Percentiles rank a stretch among this genome's conserved stretches.
Conservation (phyloP, 1,140 invertebrate genomes). For the Tetramorium simillimum region DNA sequence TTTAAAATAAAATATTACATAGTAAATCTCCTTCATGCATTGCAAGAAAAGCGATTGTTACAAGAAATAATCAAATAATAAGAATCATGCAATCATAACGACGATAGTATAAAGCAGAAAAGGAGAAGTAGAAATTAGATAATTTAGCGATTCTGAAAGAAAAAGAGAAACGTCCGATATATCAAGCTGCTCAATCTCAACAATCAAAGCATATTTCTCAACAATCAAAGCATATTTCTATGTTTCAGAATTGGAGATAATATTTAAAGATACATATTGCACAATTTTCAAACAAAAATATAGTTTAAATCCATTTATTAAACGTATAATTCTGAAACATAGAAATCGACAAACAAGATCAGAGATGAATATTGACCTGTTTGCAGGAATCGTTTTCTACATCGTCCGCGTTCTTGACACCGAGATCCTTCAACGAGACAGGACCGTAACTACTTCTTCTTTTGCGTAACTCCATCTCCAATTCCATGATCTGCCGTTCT, state of each 20-base stretch:
- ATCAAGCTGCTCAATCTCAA: constrained; percentile 13
- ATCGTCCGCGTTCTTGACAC: constrained; percentile 71
- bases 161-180: constrained; percentile 71
- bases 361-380: constrained; percentile 79
- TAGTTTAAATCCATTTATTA: neutral
- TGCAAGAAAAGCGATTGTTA: neutral
- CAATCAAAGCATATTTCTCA: constrained; percentile 6
- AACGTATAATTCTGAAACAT: constrained; percentile 31
- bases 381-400: constrained; percentile 77
- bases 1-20: neutral
- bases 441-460: constrained; percentile 50
- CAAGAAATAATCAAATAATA: constrained; percentile 58
- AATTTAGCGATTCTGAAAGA: constrained; percentile 76
- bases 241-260: constrained; percentile 42
- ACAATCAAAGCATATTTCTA: constrained; percentile 44
- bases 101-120: constrained; percentile 71
- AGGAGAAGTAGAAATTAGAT: constrained; percentile 69
- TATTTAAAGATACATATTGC: neutral
- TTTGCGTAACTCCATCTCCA: constrained; percentile 79
- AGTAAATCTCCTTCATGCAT: neutral
- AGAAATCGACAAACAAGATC: constrained; percentile 50
- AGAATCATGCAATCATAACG: constrained; percentile 74
- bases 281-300: neutral
- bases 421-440: constrained; percentile 69
- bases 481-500: constrained; percentile 76